Evolutionary conservation across 2,113 vertebrate species (phyloP).

Genomic region (Scartelaos histophorus): DNA sequence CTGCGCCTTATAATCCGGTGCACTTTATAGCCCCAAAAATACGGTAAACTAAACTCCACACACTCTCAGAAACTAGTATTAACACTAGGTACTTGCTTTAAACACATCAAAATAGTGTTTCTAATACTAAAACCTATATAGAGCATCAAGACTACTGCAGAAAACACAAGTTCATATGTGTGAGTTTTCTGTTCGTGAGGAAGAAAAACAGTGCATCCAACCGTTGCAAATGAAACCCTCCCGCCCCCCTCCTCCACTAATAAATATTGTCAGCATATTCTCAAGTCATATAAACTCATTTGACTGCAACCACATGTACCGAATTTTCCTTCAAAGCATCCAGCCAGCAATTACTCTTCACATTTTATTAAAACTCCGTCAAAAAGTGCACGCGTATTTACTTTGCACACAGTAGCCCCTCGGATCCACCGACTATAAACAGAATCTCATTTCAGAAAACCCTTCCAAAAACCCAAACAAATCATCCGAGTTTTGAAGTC

Average conservation of each 20-base stretch:
- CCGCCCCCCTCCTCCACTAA: too few relatives aligned
- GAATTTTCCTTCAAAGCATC: not conserved
- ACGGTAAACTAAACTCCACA: too few relatives aligned
- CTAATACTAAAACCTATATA: too few relatives aligned
- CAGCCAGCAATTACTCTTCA: not conserved
- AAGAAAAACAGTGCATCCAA: not conserved
- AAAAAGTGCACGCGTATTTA: not conserved
- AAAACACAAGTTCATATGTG: too few relatives aligned
- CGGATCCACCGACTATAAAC: not conserved
- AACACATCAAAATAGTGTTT: too few relatives aligned
- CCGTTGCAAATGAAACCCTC: not conserved
- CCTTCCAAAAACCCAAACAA: not conserved
- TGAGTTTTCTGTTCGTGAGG: too few relatives aligned
- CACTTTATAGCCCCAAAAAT: too few relatives aligned
- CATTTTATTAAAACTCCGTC: not conserved
- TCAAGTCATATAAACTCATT: not conserved
- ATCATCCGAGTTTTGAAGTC: slow-evolving; percentile 1
- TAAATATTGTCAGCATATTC: not conserved
- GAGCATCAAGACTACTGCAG: too few relatives aligned
- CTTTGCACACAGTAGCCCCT: not conserved
- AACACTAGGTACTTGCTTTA: too few relatives aligned
- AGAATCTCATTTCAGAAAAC: not conserved
- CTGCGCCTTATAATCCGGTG: too few relatives aligned
- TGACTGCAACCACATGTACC: not conserved
- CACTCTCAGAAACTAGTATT: too few relatives aligned